Evolutionary conservation across 2,888 invertebrate genomes (phyloP).

Genomic region (Calephelis perditalis): DNA sequence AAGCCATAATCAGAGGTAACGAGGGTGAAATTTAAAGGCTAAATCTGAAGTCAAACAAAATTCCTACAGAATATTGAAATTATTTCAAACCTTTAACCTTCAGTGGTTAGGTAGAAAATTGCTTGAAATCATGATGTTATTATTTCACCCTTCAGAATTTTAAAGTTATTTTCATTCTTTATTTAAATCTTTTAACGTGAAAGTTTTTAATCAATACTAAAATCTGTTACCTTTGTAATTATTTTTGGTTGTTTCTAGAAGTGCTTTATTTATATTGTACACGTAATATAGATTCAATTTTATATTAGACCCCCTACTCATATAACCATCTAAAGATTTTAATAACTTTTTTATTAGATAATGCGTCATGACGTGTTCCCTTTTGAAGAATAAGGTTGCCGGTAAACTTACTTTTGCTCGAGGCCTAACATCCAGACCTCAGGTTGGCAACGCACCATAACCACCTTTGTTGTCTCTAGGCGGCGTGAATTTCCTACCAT

Average conservation of each 20-base stretch:
- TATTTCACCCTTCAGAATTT: slow-evolving; percentile 22
- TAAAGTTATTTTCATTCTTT: slow-evolving; percentile 23
- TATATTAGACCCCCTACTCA: too few relatives aligned
- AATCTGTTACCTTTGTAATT: neutral
- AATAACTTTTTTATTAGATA: too few relatives aligned
- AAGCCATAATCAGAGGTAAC: slow-evolving; percentile 27
- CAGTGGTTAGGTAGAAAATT: slow-evolving; percentile 1
- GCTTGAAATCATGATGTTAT: neutral
- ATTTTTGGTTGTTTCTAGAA: neutral
- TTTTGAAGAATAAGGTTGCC: too few relatives aligned
- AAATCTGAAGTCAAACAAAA: slow-evolving; percentile 17
- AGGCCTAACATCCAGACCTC: too few relatives aligned
- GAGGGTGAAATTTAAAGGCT: slow-evolving; percentile 32
- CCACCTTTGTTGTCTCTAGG: too few relatives aligned
- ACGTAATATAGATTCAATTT: neutral
- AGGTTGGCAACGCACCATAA: too few relatives aligned
- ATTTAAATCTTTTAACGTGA: slow-evolving; percentile 18
- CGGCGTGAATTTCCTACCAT: too few relatives aligned
- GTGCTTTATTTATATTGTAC: neutral
- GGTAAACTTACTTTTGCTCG: too few relatives aligned
- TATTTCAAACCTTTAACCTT: slow-evolving; percentile 14
- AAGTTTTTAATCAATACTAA: slow-evolving; percentile 15
- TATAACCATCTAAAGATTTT: too few relatives aligned
- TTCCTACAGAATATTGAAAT: slow-evolving; percentile 9
- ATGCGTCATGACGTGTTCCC: too few relatives aligned